phyloP scores from a whole-genome alignment of 2,888 invertebrate species.

The Andrena bucephala region DNA sequence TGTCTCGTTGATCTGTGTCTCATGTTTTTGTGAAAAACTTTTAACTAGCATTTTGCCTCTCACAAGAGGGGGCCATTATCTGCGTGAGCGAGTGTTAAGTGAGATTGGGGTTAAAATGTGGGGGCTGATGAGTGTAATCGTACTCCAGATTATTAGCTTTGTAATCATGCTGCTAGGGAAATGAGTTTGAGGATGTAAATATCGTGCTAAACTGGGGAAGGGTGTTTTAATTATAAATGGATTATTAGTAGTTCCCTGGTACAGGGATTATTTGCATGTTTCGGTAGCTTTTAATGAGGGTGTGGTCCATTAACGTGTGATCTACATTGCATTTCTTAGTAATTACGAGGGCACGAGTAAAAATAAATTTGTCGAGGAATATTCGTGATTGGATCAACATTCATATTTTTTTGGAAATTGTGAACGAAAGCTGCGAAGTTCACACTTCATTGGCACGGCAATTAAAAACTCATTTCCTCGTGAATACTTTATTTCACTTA shows the following conservation, averaged over 20 bases:
- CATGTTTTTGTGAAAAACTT: background rate
- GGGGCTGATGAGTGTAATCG: no score
- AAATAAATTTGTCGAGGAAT: constrained; percentile 9
- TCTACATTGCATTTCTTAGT: background rate
- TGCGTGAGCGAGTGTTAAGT: no score
- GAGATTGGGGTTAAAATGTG: no score
- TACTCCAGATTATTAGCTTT: no score
- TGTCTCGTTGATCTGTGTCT: background rate
- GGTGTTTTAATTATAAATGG: background rate
- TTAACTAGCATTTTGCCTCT: background rate
- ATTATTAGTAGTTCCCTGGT: background rate
- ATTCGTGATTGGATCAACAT: background rate
- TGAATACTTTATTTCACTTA: no score
- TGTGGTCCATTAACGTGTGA: constrained; percentile 11
- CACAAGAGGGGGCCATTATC: background rate
- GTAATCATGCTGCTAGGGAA: no score
- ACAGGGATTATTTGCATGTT: background rate
- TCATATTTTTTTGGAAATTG: background rate
- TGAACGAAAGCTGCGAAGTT: background rate
- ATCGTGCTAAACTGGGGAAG: background rate
- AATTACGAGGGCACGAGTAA: constrained; percentile 10
- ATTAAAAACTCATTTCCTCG: no score
- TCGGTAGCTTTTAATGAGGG: background rate
- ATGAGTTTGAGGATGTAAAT: background rate
- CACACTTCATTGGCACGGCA: no score